phyloP scores from a whole-genome alignment of 1,140 invertebrate genomes.

The Drosophila miranda region DNA sequence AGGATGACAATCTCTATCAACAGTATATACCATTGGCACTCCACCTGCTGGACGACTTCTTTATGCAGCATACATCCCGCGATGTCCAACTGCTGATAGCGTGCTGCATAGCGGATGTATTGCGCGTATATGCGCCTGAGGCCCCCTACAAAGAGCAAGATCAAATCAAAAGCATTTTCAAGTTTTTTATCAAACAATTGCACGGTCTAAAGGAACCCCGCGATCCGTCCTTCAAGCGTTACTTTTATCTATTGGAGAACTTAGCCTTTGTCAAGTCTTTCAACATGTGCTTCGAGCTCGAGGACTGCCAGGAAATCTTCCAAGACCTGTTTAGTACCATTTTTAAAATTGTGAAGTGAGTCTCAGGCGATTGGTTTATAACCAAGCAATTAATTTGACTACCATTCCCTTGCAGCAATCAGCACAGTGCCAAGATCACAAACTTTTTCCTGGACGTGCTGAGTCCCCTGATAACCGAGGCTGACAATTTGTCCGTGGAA shows the following conservation, averaged over 20 bases:
- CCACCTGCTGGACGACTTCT: conserved; percentile 96
- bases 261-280: conserved; percentile 99
- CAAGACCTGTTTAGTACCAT: conserved; percentile 96
- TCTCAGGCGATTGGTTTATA: conserved; percentile 59
- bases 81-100: conserved; percentile 97
- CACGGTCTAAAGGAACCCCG: conserved; percentile 97
- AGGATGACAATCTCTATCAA: conserved; percentile 97
- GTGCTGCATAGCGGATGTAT: conserved; percentile 98
- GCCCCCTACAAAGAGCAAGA: conserved; percentile 98
- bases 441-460: conserved; percentile 98
- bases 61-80: conserved; percentile 93
- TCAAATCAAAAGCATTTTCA: conserved; percentile 95
- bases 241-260: conserved; percentile 98
- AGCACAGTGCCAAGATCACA: conserved; percentile 97
- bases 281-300: conserved; percentile 99
- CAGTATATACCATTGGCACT: conserved; percentile 97
- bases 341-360: conserved; percentile 97
- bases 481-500: conserved; percentile 96
- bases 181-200: conserved; percentile 97
- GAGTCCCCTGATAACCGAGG: conserved; percentile 96
- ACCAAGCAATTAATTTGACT: conserved; percentile 4
- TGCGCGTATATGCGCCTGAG: conserved; percentile 99
- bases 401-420: conserved; percentile 87
- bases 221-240: conserved; percentile 98
- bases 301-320: conserved; percentile 98